Evolutionary conservation across 1,140 invertebrate genomes (phyloP).

Genomic region (Cyclina sinensis): DNA sequence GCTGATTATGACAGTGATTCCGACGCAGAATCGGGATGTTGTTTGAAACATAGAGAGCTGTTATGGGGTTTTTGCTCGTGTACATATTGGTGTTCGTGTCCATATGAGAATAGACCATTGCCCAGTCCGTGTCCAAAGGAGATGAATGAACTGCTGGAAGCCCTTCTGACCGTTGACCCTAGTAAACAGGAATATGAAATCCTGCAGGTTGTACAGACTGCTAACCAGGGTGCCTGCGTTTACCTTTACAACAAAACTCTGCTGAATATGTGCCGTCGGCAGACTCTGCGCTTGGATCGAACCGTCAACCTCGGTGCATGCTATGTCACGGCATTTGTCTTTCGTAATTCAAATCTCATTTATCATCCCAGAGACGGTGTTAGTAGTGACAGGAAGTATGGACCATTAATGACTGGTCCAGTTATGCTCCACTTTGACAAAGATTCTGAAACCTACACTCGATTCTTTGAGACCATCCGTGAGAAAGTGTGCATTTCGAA

Average conservation of each 20-base stretch:
- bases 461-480: background rate
- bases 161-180: background rate
- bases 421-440: conserved; percentile 11
- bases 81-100: background rate
- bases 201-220: background rate
- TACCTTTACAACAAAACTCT: background rate
- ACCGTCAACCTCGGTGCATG: background rate
- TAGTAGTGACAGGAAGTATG: too few species aligned
- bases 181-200: background rate
- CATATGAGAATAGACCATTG: background rate
- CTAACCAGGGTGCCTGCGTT: background rate
- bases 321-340: background rate
- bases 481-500: background rate
- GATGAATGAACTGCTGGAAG: background rate
- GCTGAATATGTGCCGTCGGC: background rate
- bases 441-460: background rate
- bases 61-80: background rate
- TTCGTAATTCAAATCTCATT: background rate
- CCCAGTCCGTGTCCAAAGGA: background rate
- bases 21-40: background rate
- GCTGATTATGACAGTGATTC: background rate
- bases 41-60: background rate
- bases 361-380: too few species aligned
- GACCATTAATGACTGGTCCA: background rate
- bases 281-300: background rate